Percentiles rank a stretch among this genome's conserved stretches.
Evolutionary conservation across 2,888 invertebrate genomes (phyloP).

Genomic region (Andrena bucephala): DNA sequence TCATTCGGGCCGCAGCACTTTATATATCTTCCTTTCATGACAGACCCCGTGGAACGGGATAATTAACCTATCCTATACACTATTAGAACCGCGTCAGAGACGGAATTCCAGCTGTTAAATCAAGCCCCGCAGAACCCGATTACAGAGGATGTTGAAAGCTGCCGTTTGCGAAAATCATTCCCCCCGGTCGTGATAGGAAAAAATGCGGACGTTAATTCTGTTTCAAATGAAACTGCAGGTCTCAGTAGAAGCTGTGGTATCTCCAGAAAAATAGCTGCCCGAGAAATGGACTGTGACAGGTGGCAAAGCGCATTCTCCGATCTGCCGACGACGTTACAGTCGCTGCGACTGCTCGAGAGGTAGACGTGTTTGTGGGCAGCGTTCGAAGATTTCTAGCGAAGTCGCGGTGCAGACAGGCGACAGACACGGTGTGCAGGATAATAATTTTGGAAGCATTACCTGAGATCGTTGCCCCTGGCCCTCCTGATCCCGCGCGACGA

Average conservation of each 20-base stretch:
- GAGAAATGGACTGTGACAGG: no score
- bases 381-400: not conserved
- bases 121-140: not conserved
- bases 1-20: not conserved
- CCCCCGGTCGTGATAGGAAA: no score
- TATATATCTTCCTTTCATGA: not conserved
- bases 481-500: constrained; percentile 86
- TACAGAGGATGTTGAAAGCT: not conserved
- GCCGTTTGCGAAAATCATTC: not conserved
- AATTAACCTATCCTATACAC: not conserved
- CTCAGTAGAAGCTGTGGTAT: no score
- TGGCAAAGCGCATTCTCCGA: constrained; percentile 6
- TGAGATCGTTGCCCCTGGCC: constrained; percentile 87
- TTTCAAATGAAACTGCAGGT: no score
- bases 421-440: no score
- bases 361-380: no score
- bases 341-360: not conserved
- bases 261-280: no score
- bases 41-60: not conserved
- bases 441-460: constrained; percentile 81
- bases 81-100: not conserved
- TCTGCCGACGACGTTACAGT: constrained; percentile 8
- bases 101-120: not conserved
- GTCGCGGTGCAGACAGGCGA: not conserved
- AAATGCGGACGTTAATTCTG: no score